These are phyloP conservation scores for Danaus chrysippus DNA, from an alignment of 2,888 invertebrate genomes.

Conservation along the genomic window DNA sequence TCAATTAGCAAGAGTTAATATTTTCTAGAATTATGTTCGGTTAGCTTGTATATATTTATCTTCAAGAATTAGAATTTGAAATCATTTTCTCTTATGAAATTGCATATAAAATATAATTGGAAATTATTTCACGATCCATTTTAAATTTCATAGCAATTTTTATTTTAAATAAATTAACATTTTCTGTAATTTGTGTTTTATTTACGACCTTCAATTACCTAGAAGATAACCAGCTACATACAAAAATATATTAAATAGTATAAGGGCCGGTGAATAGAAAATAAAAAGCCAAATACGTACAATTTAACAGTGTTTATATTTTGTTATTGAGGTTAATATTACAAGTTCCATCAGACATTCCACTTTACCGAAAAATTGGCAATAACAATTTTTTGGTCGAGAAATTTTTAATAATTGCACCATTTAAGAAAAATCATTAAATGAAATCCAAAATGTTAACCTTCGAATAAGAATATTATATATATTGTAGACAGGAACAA, in stretches of 20 bases:
- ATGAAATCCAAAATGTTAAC: conserved; percentile 63
- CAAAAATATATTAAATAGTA: neutral
- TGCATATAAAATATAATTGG: conserved; percentile 43
- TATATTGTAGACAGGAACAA: conserved; percentile 10
- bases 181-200: conserved; percentile 18
- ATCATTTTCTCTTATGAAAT: conserved; percentile 42
- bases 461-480: conserved; percentile 29
- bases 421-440: conserved; percentile 62
- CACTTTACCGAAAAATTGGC: conserved; percentile 26
- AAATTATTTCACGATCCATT: conserved; percentile 63
- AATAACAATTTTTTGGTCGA: conserved; percentile 20
- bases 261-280: conserved; percentile 20
- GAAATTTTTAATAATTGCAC: conserved; percentile 25
- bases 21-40: conserved; percentile 62
- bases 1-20: conserved; percentile 76
- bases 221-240: too few species aligned
- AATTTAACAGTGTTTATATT: conserved; percentile 78
- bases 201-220: conserved; percentile 13
- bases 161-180: conserved; percentile 53
- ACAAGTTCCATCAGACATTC: conserved; percentile 67
- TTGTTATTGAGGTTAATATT: conserved; percentile 73
- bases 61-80: conserved; percentile 38
- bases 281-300: conserved; percentile 47
- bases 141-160: conserved; percentile 48
- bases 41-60: conserved; percentile 62